A percentile compares a stretch with the other conserved stretches of the same genome.
These are phyloP conservation scores for Coregonus suidteri DNA, from an alignment of 2,797 vertebrate species.

Conservation along the genomic window DNA sequence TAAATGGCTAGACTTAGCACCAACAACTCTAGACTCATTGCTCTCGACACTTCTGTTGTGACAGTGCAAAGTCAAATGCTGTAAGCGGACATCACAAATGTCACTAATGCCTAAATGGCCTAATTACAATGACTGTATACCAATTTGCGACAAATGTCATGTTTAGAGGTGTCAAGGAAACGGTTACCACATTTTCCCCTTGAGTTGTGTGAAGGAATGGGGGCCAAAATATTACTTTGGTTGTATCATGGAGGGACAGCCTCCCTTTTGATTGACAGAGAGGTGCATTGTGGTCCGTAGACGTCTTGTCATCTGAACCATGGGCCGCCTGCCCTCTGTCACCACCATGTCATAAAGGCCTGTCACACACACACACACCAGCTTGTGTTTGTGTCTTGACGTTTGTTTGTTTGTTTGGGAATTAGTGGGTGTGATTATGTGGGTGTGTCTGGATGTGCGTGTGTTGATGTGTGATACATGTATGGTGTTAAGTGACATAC, in stretches of 20 bases:
- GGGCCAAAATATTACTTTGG: neutral
- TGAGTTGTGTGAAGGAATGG: neutral
- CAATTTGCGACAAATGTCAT: neutral
- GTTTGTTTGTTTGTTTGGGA: constrained; percentile 14
- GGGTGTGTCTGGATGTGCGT: constrained; percentile 9
- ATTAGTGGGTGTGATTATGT: constrained; percentile 9
- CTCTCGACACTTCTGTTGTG: neutral
- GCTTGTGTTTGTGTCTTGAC: constrained; percentile 2
- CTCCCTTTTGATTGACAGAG: constrained; percentile 51
- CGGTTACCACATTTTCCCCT: neutral
- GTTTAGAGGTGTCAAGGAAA: neutral
- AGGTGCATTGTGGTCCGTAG: constrained; percentile 26
- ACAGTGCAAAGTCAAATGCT: neutral
- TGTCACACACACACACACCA: constrained; percentile 9
- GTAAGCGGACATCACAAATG: neutral
- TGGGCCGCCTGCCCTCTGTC: constrained; percentile 13
- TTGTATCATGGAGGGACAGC: neutral
- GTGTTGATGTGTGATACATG: constrained; percentile 2
- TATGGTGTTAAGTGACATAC: neutral
- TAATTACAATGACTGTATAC: neutral
- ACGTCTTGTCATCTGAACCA: constrained; percentile 18
- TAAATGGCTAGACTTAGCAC: neutral
- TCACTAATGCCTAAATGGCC: neutral
- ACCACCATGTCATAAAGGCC: neutral
- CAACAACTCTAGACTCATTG: neutral